Base-by-base conservation (phyloP, 2,888 invertebrate genomes). In the Quadroppia sp. region DNA sequence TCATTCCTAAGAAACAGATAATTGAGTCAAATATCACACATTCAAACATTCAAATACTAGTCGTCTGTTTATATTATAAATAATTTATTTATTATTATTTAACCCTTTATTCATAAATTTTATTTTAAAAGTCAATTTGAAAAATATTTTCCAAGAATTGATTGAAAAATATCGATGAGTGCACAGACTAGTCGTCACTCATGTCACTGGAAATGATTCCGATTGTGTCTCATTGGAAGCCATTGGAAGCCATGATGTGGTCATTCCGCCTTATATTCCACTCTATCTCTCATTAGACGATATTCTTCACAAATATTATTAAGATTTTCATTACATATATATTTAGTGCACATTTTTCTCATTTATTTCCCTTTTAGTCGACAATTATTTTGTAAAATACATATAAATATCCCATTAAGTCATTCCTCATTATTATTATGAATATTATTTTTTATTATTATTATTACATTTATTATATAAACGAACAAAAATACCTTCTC, bases 121-220 rank as follows among this genome's bases (percentile, higher is more conserved):
- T 56, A 56, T 56, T 28, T 56, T 56, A 13, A 4, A 53, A 30
- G 28, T 30, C 28, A 56, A 56, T 56, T 28, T 23, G 1, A 1
- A 53, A 23, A 6, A 53, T 4, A n/a, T 23, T n/a, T n/a, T 17
- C 17, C 3, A 48, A 48, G 13, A 17, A 30, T 30, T 3, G 17
- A 56, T 56, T 56, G 56, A 56, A 30, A 23, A 30, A 28, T 56
- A 28, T n/a, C 25, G 69, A 69, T 69, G 69, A 69, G 69, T 69
- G 69, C n/a, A 64, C 32, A 64, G n/a, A n/a, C 69, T 69, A 69
- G 69, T 69, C 69, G 69, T 69, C 69, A 69, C 69, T 69, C 69
- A 69, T 69, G n/a, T 69, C 45, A 69, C 45, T 69, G 67, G 67
- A 67, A 36, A 67, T 42, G 20, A 67, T 40, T 67, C 67, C 67